Evolutionary conservation across 2,888 invertebrate species (phyloP), one percentile per base, ranked within the genome.

Genomic region (Drosophila ezoana): DNA sequence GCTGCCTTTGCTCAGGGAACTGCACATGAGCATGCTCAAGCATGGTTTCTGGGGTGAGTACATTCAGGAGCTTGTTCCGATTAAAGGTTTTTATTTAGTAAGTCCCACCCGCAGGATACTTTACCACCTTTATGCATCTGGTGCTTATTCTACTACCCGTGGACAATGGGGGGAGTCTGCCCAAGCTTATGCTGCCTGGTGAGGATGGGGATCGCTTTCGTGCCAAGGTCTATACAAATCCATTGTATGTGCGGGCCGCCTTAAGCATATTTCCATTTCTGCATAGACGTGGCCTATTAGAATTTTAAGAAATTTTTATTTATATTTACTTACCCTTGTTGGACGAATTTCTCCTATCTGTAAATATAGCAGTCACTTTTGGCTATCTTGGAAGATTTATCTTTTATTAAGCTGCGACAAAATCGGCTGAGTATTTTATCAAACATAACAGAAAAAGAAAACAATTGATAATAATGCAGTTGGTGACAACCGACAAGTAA

Each of bases 211-310:
- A 90, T 68, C 88, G 80, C 11, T 89, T 89, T 57, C 90, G 90
- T 0, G 53, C 76, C 44, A 91, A 88, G 59, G 85, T 90, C 44
- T 91, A 87, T 53, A 89, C 87, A 41, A 91, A 91, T 86, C 91
- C 91, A 0, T 65, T 91, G 6, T 92, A 91, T 78, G 88, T 90
- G 3, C 80, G 90, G 14, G 78, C 91, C 4, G 84, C 89, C 37
- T 71, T 90, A 6, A 90, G 87, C 59, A 90, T 91, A 72, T 81
- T 92, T 53, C 90, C 91, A 11, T 92, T 91, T 73, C 78, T 92
- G 18, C 83, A 86, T 56, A 81, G 90, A 52, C 84, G 90, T 35
- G 92, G 92, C 14, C 79, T 90, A 14, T 62, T 91, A 45, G 90
- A 90, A 43, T 90, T 90, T 80, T 72, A 51, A 63, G 45, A 45